phyloP scores from a whole-genome alignment of 2,888 invertebrate species.

The Drosophila ustulata region DNA sequence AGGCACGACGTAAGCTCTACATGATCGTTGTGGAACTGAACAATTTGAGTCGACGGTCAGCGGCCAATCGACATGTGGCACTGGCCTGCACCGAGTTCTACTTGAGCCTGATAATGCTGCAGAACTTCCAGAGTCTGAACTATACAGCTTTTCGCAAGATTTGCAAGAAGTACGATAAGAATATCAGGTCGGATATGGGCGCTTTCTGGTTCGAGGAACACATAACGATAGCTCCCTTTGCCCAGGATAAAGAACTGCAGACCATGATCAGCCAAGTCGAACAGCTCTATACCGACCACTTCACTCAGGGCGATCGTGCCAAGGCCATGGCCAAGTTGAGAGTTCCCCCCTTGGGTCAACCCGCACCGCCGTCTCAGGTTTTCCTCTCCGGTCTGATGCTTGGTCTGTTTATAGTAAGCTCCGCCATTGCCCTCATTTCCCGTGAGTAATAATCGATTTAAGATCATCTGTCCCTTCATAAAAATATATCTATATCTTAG shows the following conservation, averaged over 20 bases:
- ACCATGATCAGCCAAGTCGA: conserved; percentile 90
- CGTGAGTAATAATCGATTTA: conserved; percentile 85
- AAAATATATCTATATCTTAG: too few species aligned
- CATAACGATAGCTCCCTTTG: conserved; percentile 87
- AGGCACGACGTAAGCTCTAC: conserved; percentile 94
- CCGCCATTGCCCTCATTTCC: conserved; percentile 92
- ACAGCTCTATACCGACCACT: conserved; percentile 90
- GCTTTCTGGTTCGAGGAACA: conserved; percentile 94
- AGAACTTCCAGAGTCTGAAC: conserved; percentile 98
- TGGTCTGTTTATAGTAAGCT: conserved; percentile 94
- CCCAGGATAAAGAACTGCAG: conserved; percentile 87
- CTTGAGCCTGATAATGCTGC: conserved; percentile 95
- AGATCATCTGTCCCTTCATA: too few species aligned
- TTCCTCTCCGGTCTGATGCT: conserved; percentile 97
- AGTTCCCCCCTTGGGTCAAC: conserved; percentile 97
- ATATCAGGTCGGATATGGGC: conserved; percentile 90
- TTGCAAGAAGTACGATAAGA: conserved; percentile 98
- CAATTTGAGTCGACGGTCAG: background rate
- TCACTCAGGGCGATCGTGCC: conserved; percentile 95
- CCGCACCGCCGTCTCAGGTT: conserved; percentile 92
- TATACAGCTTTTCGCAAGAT: conserved; percentile 99
- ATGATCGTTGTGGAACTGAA: conserved; percentile 2
- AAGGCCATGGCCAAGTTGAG: conserved; percentile 98
- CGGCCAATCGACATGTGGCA: conserved; percentile 85
- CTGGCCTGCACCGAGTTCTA: conserved; percentile 99